Evolutionary conservation across 92 coral and sea anemone genomes (phyloP).

Genomic region (Porites evermanni): DNA sequence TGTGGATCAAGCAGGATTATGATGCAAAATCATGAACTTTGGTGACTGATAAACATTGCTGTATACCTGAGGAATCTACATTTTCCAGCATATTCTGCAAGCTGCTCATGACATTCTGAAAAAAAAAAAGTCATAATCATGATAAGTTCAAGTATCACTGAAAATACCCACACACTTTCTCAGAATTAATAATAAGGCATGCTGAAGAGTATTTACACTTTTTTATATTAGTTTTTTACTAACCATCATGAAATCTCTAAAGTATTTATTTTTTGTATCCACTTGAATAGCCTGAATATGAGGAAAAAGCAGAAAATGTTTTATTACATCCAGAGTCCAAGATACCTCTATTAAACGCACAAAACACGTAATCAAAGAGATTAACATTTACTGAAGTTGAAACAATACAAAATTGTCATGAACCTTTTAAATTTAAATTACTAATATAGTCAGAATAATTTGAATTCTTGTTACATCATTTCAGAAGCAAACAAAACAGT

Average conservation of each 20-base stretch:
- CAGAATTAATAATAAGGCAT: neutral
- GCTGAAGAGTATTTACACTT: neutral
- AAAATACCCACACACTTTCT: neutral
- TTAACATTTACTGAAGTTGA: too few species aligned
- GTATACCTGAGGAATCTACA: conserved; percentile 92
- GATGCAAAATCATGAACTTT: neutral
- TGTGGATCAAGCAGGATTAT: too few species aligned
- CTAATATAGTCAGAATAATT: neutral
- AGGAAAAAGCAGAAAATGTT: neutral
- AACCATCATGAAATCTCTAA: conserved; percentile 92
- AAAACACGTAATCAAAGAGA: too few species aligned
- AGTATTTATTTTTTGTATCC: conserved; percentile 85
- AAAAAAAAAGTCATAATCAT: neutral
- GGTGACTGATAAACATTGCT: neutral
- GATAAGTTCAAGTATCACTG: neutral
- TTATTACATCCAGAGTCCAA: too few species aligned
- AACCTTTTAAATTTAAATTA: too few species aligned
- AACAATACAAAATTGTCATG: too few species aligned
- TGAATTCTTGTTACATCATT: neutral
- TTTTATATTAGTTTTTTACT: conserved; percentile 15
- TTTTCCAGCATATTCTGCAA: conserved; percentile 94
- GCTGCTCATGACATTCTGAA: conserved; percentile 89
- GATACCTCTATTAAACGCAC: too few species aligned
- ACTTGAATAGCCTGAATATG: conserved; percentile 72
- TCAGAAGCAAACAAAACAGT: too few species aligned